phyloP scores from a whole-genome alignment of 2,888 invertebrate species.

The Drosophila gaucha region DNA sequence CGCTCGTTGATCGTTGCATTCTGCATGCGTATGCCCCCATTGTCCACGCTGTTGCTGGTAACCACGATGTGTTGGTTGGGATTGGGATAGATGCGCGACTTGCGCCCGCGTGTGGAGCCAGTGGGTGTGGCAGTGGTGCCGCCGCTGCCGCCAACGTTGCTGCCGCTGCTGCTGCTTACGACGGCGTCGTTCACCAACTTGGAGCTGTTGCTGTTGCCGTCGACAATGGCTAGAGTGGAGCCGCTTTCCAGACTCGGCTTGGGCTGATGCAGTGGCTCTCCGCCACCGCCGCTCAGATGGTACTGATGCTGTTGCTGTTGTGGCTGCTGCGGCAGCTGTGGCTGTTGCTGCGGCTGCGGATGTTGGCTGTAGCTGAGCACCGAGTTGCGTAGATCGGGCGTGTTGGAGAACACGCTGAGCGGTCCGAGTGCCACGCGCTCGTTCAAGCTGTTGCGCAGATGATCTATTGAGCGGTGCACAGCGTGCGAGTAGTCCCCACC shows the following conservation, averaged over 20 bases:
- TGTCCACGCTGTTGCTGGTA: slow-evolving; percentile 82
- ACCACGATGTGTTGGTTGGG: slow-evolving; percentile 82
- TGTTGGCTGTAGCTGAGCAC: slow-evolving; percentile 83
- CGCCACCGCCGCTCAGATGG: slow-evolving; percentile 68
- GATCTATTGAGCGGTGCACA: slow-evolving; percentile 88
- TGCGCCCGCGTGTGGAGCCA: slow-evolving; percentile 77
- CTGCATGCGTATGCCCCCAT: slow-evolving; percentile 78
- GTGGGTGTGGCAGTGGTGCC: slow-evolving; percentile 52
- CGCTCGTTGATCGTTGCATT: slow-evolving; percentile 70
- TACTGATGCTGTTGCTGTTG: slow-evolving; percentile 86
- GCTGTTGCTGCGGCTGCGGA: slow-evolving; percentile 81
- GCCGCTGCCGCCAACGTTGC: slow-evolving; percentile 10
- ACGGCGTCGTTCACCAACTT: slow-evolving; percentile 61
- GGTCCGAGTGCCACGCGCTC: slow-evolving; percentile 87
- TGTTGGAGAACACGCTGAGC: slow-evolving; percentile 84
- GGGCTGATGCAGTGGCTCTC: slow-evolving; percentile 81
- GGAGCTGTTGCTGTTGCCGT: slow-evolving; percentile 38
- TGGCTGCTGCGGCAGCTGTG: slow-evolving; percentile 87
- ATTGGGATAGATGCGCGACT: slow-evolving; percentile 81
- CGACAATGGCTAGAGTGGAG: slow-evolving; percentile 36
- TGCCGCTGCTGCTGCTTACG: slow-evolving; percentile 63
- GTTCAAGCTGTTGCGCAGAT: slow-evolving; percentile 87
- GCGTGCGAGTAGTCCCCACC: slow-evolving; percentile 88
- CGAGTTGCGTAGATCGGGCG: slow-evolving; percentile 82
- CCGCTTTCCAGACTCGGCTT: slow-evolving; percentile 59